Evolutionary conservation across 2,797 vertebrate genomes (phyloP).

Genomic region (Ceryle rudis): DNA sequence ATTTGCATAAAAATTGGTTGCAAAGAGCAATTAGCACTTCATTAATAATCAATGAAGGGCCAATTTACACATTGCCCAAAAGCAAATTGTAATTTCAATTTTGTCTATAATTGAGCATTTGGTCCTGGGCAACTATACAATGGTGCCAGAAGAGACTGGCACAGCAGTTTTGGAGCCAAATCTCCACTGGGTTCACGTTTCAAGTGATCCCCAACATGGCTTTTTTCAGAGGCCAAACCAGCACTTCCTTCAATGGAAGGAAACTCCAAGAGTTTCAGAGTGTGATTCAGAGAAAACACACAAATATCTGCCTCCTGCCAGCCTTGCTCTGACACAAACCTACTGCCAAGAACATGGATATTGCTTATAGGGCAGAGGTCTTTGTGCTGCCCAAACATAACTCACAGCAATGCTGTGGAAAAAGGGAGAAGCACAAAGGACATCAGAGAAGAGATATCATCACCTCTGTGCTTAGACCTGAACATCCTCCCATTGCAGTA

Average conservation of each 20-base stretch:
- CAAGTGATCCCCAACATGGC: not conserved
- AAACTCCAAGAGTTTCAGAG: not conserved
- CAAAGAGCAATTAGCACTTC: conserved; percentile 85
- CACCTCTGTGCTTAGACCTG: fast-evolving
- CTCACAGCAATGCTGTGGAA: not conserved
- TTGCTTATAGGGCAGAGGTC: not conserved
- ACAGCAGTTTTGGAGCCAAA: not conserved
- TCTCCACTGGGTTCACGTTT: not conserved
- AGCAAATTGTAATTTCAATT: conserved; percentile 81
- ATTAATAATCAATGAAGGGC: conserved; percentile 86
- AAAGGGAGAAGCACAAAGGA: not conserved
- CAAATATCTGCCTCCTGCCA: not conserved
- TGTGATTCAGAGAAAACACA: not conserved
- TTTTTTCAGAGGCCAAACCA: not conserved
- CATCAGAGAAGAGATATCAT: not conserved
- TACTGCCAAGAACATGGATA: too few relatives aligned
- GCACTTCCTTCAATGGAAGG: not conserved
- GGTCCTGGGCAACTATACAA: conserved; percentile 59
- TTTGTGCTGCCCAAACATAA: not conserved
- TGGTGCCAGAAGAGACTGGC: conserved; percentile 49
- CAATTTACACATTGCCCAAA: conserved; percentile 83
- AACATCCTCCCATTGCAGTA: not conserved
- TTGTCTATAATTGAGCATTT: conserved; percentile 74
- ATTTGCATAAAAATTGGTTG: conserved; percentile 81
- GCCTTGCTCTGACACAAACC: not conserved